A percentile compares a stretch with the other conserved stretches of the same genome.
These are phyloP conservation scores for Peromyscus aztecus DNA, from an alignment of 2,797 vertebrate genomes.

Conservation along the genomic window DNA sequence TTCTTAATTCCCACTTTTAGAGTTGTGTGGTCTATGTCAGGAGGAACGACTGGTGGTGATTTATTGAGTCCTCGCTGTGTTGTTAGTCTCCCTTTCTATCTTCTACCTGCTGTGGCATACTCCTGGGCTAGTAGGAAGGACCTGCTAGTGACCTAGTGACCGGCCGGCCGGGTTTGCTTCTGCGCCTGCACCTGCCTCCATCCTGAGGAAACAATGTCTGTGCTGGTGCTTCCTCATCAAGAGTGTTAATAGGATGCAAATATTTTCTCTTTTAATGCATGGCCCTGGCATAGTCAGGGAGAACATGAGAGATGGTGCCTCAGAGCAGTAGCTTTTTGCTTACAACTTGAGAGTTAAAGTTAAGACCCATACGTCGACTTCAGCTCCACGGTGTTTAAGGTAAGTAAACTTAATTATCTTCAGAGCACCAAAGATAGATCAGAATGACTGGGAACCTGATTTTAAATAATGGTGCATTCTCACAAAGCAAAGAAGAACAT, in stretches of 20 bases:
- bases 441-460: background rate
- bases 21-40: background rate
- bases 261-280: conserved; percentile 69
- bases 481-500: conserved; percentile 65
- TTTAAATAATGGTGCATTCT: background rate
- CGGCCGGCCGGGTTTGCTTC: conserved; percentile 21
- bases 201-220: conserved; percentile 21
- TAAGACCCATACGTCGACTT: background rate
- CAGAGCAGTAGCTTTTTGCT: conserved; percentile 51
- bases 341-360: conserved; percentile 47
- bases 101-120: background rate
- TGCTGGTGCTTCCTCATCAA: conserved; percentile 69
- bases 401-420: conserved; percentile 75
- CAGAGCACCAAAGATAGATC: conserved; percentile 33
- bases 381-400: conserved; percentile 45
- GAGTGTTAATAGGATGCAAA: conserved; percentile 82
- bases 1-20: conserved; percentile 15
- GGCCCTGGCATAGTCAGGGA: conserved; percentile 21
- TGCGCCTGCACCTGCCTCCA: background rate
- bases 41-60: background rate
- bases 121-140: background rate
- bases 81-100: conserved; percentile 44
- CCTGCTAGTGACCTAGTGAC: background rate
- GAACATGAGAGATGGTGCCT: background rate
- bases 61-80: background rate